Base-by-base conservation (phyloP, 2,113 vertebrate species). In the Myiozetetes cayanensis region DNA sequence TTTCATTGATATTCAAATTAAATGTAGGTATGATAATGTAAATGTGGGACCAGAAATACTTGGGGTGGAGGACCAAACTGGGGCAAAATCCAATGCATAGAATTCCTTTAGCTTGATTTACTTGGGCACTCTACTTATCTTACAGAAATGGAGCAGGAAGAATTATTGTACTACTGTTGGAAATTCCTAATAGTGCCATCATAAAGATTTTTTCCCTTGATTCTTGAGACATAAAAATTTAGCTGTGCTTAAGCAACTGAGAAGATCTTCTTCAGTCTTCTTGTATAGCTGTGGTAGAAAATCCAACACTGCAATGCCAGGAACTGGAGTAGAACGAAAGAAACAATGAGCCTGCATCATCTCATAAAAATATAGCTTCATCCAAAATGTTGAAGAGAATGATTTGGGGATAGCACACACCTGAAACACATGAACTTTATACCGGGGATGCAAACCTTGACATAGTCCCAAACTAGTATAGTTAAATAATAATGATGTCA, bases 381-480 rank as follows among this genome's bases (percentile, higher is more conserved):
- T 47, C 28, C 9, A 53, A 79, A 62, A 24, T 43, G 18, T 35
- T 89, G 30, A 87, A 93, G 30, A 52, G 5, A 66, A 66, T 27
- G 33, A 7, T 39, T 35, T 81, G 23, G 4, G 27, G 18, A 47
- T 23, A 81, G 4, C 30, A 33, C 5, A 52, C 17, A n/a, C 10
- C 8, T 6, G 35, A 49, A 68, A 44, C 8, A 3, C 11, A 17
- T 28, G 5, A 1, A 3, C 5, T 3, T 31, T 77, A 11, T 52
- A 2, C 8, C 21, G 24, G 30, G 5, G 5, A 39, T 44, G 12
- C 3, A 92, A 81, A 56, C 12, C 78, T 85, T 58, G 14, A 1
- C 16, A 35, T 27, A 18, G 3, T 66, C 27, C 10, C 21, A 35
- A 62, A 61, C 11, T 18, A 39, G 17, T 23, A 12, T 3, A 65